phyloP scores from a whole-genome alignment of 2,797 vertebrate genomes.

The Hirundo rustica region DNA sequence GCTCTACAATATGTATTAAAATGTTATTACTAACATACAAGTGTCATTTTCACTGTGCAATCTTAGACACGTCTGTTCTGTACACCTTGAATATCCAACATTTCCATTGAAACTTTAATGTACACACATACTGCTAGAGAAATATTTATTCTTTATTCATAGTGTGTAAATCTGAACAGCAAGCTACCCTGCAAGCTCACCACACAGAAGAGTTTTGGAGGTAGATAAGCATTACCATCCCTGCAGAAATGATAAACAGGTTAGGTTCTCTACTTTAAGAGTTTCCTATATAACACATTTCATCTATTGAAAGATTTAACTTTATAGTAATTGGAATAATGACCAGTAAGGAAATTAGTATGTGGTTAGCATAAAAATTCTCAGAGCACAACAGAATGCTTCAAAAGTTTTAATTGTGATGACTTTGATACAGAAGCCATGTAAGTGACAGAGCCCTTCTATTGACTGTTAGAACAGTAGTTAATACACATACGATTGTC shows the following conservation, averaged over 20 bases:
- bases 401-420: conserved; percentile 62
- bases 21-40: background rate
- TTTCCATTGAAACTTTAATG: background rate
- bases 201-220: background rate
- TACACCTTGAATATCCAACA: background rate
- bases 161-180: background rate
- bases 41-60: background rate
- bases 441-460: conserved; percentile 82
- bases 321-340: conserved; percentile 58
- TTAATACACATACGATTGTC: conserved; percentile 77
- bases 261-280: background rate
- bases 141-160: background rate
- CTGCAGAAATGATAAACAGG: background rate
- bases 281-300: conserved; percentile 57
- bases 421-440: conserved; percentile 69
- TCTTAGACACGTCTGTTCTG: background rate
- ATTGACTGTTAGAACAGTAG: conserved; percentile 75
- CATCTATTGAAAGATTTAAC: conserved; percentile 65
- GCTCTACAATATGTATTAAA: background rate
- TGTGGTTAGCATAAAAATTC: background rate
- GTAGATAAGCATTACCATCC: background rate
- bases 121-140: background rate
- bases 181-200: background rate
- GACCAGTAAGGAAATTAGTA: background rate
- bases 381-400: conserved; percentile 62